A percentile compares a stretch with the other conserved stretches of the same genome.
These are phyloP conservation scores for Heterocephalus glaber DNA, from an alignment of 2,113 vertebrate genomes.

Conservation along the genomic window DNA sequence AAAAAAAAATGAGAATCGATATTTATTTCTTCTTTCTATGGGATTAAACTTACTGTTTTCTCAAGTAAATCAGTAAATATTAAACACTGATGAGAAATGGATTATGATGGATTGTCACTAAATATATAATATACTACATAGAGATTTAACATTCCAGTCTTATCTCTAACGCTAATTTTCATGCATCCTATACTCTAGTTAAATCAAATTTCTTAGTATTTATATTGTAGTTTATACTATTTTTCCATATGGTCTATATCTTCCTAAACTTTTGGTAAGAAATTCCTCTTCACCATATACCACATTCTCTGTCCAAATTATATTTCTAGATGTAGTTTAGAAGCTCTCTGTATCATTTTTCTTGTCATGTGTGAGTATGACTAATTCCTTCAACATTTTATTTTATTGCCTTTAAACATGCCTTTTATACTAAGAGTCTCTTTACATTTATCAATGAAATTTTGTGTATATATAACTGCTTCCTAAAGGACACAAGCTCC, in stretches of 20 bases:
- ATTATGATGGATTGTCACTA: not conserved
- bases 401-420: not conserved
- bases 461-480: not conserved
- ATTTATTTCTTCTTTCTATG: not conserved
- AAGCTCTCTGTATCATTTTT: not conserved
- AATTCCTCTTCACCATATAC: not conserved
- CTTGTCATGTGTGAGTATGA: not conserved
- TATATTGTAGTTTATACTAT: not conserved
- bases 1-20: not conserved
- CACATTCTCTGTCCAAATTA: fast-evolving
- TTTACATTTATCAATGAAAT: not conserved
- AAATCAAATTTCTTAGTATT: not conserved
- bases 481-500: not conserved
- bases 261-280: not conserved
- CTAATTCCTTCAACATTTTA: not conserved
- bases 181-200: not conserved
- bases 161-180: not conserved
- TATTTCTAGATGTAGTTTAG: not conserved
- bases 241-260: not conserved
- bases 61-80: not conserved
- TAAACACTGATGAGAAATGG: not conserved
- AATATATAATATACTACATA: not conserved
- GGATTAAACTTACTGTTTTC: not conserved
- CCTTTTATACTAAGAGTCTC: not conserved
- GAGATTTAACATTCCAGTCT: not conserved